phyloP scores from a whole-genome alignment of 2,888 invertebrate genomes.

The Xylota sylvarum region DNA sequence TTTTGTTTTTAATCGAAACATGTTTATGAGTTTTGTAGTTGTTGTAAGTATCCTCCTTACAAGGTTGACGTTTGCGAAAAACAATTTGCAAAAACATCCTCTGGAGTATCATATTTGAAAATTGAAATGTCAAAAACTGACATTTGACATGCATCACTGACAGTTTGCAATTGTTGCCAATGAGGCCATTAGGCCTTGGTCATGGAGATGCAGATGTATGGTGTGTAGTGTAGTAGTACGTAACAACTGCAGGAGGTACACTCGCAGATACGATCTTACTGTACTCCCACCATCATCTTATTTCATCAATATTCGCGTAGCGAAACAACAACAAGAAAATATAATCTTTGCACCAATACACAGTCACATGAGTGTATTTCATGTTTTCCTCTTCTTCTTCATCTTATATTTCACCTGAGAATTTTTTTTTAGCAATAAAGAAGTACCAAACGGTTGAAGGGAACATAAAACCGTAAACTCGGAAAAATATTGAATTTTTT shows the following conservation, averaged over 20 bases:
- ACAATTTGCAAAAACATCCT: background rate
- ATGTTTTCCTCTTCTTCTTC: constrained; percentile 33
- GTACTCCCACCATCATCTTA: constrained; percentile 64
- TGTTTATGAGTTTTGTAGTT: constrained; percentile 17
- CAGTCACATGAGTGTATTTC: constrained; percentile 15
- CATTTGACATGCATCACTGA: constrained; percentile 48
- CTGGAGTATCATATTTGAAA: background rate
- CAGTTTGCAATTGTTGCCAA: constrained; percentile 57
- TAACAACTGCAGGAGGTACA: constrained; percentile 58
- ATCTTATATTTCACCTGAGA: constrained; percentile 68
- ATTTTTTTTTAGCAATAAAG: constrained; percentile 8
- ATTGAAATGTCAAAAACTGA: constrained; percentile 45
- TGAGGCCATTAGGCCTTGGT: constrained; percentile 73
- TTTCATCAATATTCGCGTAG: constrained; percentile 55
- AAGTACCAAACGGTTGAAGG: constrained; percentile 16
- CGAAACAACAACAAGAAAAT: constrained; percentile 48
- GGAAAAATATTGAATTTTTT: constrained; percentile 27
- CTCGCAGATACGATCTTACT: constrained; percentile 52
- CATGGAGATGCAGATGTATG: constrained; percentile 30
- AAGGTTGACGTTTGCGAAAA: constrained; percentile 7
- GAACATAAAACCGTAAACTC: constrained; percentile 17
- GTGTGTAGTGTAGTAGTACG: constrained; percentile 30
- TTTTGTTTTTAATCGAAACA: constrained; percentile 24
- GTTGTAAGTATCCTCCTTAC: background rate
- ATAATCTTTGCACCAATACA: constrained; percentile 56